Evolutionary conservation across 2,888 invertebrate genomes (phyloP).

Genomic region (Himalopsyche kuldschensis): DNA sequence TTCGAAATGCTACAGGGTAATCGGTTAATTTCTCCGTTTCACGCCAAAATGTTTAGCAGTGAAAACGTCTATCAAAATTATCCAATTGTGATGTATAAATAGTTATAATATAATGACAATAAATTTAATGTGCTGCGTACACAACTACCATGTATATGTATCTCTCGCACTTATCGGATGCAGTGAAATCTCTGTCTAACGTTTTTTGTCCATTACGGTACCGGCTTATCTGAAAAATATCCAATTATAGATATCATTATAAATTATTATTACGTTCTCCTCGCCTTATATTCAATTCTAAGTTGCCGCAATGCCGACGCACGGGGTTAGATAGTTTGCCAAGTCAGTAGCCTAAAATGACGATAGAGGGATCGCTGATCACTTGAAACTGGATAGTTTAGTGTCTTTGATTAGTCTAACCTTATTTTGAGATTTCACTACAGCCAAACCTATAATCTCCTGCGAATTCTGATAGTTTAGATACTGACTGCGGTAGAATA

Average conservation of each 20-base stretch:
- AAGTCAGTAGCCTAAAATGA: too few relatives aligned
- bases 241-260: background rate
- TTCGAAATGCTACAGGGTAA: slow-evolving; percentile 39
- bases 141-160: background rate
- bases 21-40: slow-evolving; percentile 38
- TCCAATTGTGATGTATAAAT: slow-evolving; percentile 39
- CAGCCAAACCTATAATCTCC: background rate
- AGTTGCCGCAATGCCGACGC: background rate
- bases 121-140: slow-evolving; percentile 8
- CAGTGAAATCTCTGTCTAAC: background rate
- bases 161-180: slow-evolving; percentile 1
- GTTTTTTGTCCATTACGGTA: background rate
- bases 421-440: background rate
- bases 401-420: background rate
- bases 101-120: slow-evolving; percentile 24
- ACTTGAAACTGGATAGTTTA: background rate
- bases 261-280: background rate
- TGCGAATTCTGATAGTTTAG: background rate
- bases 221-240: background rate
- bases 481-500: slow-evolving; percentile 1
- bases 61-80: slow-evolving; percentile 38
- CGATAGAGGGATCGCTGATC: too few relatives aligned
- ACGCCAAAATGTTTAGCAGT: slow-evolving; percentile 38
- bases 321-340: background rate
- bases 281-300: background rate